A percentile compares a stretch with the other conserved stretches of the same genome.
Conservation (phyloP, 1,140 invertebrate genomes). For the Pinna nobilis region DNA sequence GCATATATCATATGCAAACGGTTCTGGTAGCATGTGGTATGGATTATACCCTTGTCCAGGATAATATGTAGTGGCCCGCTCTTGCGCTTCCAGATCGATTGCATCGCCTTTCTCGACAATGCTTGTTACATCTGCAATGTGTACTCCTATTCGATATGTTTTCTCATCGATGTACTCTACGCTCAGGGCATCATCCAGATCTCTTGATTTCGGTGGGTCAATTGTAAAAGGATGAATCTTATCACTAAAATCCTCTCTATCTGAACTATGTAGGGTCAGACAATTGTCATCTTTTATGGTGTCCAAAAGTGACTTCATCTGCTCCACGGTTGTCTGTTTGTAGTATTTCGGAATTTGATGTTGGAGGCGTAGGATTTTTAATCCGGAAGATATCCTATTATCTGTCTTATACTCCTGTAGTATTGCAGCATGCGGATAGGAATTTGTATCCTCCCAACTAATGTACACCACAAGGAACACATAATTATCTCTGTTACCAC, state of each 20-base stretch:
- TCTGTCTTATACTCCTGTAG: conserved; percentile 18
- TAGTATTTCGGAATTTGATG: conserved; percentile 33
- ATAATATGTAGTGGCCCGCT: conserved; percentile 68
- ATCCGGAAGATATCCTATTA: background rate
- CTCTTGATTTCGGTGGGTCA: conserved; percentile 97
- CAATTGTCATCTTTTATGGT: conserved; percentile 16
- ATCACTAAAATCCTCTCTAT: conserved; percentile 81
- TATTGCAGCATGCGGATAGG: conserved; percentile 33
- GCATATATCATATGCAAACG: conserved; percentile 70
- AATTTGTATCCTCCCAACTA: conserved; percentile 17
- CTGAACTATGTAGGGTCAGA: conserved; percentile 8
- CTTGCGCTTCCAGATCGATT: conserved; percentile 67
- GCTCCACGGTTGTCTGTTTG: conserved; percentile 8
- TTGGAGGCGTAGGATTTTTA: conserved; percentile 31
- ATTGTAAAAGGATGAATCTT: conserved; percentile 85
- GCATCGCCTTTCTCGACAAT: conserved; percentile 57
- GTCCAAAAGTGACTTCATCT: conserved; percentile 22
- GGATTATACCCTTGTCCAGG: conserved; percentile 52
- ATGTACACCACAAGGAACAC: conserved; percentile 31
- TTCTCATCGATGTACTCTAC: conserved; percentile 41
- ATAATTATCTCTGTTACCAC: conserved; percentile 8
- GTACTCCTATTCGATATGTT: conserved; percentile 58
- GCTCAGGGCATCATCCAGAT: conserved; percentile 98
- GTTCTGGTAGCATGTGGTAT: conserved; percentile 73
- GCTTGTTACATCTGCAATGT: conserved; percentile 71